Conservation (phyloP, 2,888 invertebrate genomes). For the Torymus texanus region DNA sequence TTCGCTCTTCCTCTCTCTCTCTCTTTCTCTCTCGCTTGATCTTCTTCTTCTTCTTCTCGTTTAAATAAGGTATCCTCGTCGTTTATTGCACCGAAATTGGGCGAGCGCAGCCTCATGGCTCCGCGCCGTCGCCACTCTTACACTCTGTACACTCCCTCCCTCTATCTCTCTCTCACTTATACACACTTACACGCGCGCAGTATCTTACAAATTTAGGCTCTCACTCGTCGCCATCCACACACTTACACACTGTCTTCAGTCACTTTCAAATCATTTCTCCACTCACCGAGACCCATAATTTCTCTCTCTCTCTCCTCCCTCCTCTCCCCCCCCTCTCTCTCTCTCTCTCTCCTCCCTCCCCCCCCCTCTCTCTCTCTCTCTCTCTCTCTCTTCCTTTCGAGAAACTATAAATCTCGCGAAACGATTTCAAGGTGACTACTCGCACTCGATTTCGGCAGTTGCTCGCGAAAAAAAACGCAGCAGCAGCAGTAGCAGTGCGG, state of each 20-base stretch:
- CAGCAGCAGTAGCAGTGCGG: no score
- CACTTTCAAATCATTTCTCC: conserved; percentile 5
- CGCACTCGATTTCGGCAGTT: conserved; percentile 1
- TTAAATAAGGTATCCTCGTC: conserved; percentile 32
- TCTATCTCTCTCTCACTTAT: neutral
- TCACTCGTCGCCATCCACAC: neutral
- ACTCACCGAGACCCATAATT: conserved; percentile 3
- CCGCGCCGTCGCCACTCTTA: neutral
- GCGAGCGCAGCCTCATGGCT: conserved; percentile 30
- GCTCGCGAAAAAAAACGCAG: no score
- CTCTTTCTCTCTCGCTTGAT: conserved; percentile 43
- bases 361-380: no score
- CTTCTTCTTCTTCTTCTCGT: conserved; percentile 49
- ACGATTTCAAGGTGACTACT: conserved; percentile 7
- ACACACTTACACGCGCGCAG: conserved; percentile 7
- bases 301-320: no score
- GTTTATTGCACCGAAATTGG: conserved; percentile 68
- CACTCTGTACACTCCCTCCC: no score
- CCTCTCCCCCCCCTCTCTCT: no score
- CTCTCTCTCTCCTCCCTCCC: no score
- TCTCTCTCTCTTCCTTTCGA: neutral
- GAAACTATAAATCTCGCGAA: neutral
- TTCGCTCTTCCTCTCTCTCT: neutral
- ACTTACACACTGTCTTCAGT: neutral
- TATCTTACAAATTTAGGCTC: conserved; percentile 26